These are phyloP conservation scores for Papilio xuthus DNA, from an alignment of 1,140 invertebrate species.

Conservation along the genomic window DNA sequence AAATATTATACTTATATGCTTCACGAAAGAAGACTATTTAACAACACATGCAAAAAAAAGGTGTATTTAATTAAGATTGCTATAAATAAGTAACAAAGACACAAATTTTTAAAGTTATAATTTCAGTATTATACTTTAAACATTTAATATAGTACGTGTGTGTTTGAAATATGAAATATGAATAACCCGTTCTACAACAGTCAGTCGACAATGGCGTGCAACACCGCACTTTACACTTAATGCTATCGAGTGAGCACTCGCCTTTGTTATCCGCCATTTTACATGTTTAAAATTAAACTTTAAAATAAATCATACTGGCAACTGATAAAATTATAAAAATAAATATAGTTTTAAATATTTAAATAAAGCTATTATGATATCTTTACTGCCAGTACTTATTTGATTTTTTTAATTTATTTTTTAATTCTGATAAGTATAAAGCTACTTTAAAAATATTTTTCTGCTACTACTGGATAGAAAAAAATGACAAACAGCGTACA, in stretches of 20 bases:
- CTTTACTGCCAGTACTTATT: neutral
- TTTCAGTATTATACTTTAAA: neutral
- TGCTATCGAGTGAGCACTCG: conserved; percentile 27
- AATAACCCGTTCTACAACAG: conserved; percentile 2
- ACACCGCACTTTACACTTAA: conserved; percentile 20
- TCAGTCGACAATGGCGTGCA: conserved; percentile 16
- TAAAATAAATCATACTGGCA: conserved; percentile 30
- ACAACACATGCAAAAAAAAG: neutral
- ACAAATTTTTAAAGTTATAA: neutral
- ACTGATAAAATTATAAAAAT: neutral
- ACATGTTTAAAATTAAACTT: conserved; percentile 32
- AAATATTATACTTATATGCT: too few species aligned
- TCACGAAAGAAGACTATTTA: too few species aligned
- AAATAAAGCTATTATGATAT: conserved; percentile 3
- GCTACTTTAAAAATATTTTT: neutral
- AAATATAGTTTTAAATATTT: neutral
- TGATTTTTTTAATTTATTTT: neutral
- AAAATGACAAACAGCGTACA: neutral
- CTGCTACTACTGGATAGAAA: neutral
- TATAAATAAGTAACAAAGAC: neutral
- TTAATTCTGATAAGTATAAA: conserved; percentile 8
- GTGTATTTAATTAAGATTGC: neutral
- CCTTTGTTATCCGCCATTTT: conserved; percentile 30
- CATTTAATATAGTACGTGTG: neutral
- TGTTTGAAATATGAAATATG: neutral